These are phyloP conservation scores for Ceratotherium simum DNA, from an alignment of 2,113 vertebrate species.

Conservation along the genomic window DNA sequence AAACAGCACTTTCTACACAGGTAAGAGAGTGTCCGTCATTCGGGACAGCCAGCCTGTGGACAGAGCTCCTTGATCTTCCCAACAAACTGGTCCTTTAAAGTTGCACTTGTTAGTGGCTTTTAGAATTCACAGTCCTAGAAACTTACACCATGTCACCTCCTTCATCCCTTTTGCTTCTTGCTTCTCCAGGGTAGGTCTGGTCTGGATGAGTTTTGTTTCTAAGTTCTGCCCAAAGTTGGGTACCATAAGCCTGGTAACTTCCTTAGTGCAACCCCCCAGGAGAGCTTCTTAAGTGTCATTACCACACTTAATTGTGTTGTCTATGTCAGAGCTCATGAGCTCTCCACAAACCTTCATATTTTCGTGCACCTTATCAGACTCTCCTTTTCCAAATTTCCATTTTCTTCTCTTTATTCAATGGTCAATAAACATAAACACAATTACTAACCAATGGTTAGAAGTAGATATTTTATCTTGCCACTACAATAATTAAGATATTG, in stretches of 20 bases:
- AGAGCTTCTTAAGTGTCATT: neutral
- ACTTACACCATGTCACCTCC: fast-evolving
- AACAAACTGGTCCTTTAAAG: neutral
- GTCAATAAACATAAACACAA: no score
- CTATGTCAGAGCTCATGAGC: fast-evolving
- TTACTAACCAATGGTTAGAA: neutral
- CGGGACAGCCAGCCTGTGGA: neutral
- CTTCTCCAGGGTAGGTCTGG: no score
- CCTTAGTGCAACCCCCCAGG: no score
- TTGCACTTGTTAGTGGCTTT: no score
- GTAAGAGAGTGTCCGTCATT: no score
- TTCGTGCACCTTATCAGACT: no score
- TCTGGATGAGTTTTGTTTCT: neutral
- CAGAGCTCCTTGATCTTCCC: fast-evolving
- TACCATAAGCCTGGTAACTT: neutral
- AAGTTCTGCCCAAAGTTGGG: neutral
- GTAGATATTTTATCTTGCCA: neutral
- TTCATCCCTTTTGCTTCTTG: neutral
- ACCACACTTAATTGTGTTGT: no score
- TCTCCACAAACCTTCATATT: no score
- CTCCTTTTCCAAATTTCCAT: neutral
- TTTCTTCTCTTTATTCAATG: neutral
- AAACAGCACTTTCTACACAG: no score
- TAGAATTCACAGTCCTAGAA: neutral
- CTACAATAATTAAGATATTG: no score